These are phyloP conservation scores for Drosophila dives DNA, from an alignment of 2,888 invertebrate genomes.

Conservation along the genomic window DNA sequence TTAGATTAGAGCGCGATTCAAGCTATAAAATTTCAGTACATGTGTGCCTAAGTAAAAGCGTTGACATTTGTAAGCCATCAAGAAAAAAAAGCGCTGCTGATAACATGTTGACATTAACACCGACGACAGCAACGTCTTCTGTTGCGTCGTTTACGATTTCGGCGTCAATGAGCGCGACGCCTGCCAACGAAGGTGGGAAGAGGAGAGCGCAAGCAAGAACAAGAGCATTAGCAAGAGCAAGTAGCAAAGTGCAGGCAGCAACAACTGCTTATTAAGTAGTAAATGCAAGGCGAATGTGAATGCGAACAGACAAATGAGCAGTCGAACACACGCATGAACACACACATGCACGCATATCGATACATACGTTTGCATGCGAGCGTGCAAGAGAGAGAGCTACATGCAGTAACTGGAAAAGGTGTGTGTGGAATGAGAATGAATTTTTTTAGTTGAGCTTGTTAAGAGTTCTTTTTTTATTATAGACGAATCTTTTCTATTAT, in stretches of 20 bases:
- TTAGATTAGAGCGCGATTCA: slow-evolving; percentile 52
- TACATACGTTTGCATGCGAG: not conserved
- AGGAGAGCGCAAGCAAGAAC: slow-evolving; percentile 7
- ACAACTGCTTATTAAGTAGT: slow-evolving; percentile 34
- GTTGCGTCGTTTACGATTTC: slow-evolving; percentile 28
- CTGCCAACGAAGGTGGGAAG: slow-evolving; percentile 11
- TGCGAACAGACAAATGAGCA: slow-evolving; percentile 34
- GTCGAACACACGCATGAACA: slow-evolving; percentile 22
- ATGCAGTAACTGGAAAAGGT: slow-evolving; percentile 13
- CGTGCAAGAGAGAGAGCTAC: slow-evolving; percentile 24
- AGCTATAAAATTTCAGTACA: slow-evolving; percentile 11
- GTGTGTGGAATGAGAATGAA: slow-evolving; percentile 22
- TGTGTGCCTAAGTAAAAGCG: slow-evolving; percentile 16
- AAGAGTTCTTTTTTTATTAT: not conserved
- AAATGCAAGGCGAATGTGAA: slow-evolving; percentile 42
- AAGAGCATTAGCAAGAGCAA: slow-evolving; percentile 1
- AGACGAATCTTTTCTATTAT: not conserved
- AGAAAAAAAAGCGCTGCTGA: slow-evolving; percentile 34
- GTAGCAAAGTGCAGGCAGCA: slow-evolving; percentile 54
- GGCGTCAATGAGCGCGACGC: slow-evolving; percentile 42
- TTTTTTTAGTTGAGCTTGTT: slow-evolving; percentile 4
- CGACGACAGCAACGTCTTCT: slow-evolving; percentile 13
- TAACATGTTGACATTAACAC: slow-evolving; percentile 71
- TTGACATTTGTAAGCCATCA: slow-evolving; percentile 57
- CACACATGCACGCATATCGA: slow-evolving; percentile 1